Percentiles rank a stretch among this genome's conserved stretches.
Evolutionary conservation across 2,113 vertebrate species (phyloP).

Genomic region (Apus apus): DNA sequence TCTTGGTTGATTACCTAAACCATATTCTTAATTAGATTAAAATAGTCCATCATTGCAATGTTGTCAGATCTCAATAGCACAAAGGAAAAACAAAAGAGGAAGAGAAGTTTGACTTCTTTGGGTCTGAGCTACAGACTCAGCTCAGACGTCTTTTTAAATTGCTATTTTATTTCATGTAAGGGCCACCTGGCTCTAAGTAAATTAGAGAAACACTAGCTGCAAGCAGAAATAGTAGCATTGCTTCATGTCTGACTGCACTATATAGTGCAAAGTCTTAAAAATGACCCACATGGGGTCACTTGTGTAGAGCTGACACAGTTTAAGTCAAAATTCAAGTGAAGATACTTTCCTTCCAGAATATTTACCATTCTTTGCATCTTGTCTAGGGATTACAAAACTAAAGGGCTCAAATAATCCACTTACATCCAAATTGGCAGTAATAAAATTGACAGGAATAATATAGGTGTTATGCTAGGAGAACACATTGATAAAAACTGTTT

Average conservation of each 20-base stretch:
- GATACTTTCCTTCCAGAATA: neutral
- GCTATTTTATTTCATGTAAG: neutral
- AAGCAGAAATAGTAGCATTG: neutral
- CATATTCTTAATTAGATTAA: neutral
- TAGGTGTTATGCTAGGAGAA: neutral
- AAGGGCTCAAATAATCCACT: neutral
- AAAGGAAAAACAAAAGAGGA: neutral
- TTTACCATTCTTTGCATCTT: neutral
- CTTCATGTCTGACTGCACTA: neutral
- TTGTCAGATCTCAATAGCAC: neutral
- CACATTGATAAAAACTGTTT: neutral
- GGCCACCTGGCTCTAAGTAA: neutral
- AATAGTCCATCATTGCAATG: neutral
- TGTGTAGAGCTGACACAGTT: neutral
- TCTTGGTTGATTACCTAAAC: neutral
- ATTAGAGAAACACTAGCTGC: neutral
- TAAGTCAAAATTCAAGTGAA: neutral
- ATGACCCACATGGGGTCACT: neutral
- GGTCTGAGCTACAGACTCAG: neutral
- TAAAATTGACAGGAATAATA: neutral
- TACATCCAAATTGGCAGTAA: neutral
- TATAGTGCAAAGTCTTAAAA: neutral
- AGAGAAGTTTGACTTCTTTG: neutral
- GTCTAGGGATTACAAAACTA: constrained; percentile 27
- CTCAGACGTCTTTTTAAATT: neutral